These are phyloP conservation scores for Armadillidium nasatum DNA, from an alignment of 1,140 invertebrate species.

Conservation along the genomic window DNA sequence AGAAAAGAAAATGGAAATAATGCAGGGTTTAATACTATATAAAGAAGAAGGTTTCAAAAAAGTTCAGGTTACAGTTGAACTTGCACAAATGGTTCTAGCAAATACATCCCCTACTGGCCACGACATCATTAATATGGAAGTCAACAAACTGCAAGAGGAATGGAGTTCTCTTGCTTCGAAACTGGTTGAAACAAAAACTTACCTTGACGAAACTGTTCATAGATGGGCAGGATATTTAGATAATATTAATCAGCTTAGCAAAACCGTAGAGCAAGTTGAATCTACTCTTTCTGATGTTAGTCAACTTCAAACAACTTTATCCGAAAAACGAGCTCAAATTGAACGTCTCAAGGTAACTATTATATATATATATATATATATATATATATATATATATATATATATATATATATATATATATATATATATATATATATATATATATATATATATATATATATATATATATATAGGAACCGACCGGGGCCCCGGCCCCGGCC, in stretches of 20 bases:
- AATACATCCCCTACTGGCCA: constrained; percentile 86
- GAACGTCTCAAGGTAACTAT: constrained; percentile 69
- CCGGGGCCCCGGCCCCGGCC: too few relatives aligned
- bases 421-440: background rate
- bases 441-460: background rate
- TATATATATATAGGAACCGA: background rate
- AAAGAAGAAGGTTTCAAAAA: constrained; percentile 88
- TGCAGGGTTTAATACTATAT: constrained; percentile 76
- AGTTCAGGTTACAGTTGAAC: constrained; percentile 76
- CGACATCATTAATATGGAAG: constrained; percentile 72
- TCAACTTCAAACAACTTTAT: constrained; percentile 70
- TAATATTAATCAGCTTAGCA: constrained; percentile 77
- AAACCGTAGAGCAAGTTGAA: constrained; percentile 73
- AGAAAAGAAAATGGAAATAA: constrained; percentile 73
- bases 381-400: too few relatives aligned
- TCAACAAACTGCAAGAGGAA: constrained; percentile 78
- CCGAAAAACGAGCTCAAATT: constrained; percentile 76
- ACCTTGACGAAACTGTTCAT: constrained; percentile 81
- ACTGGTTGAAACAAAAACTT: constrained; percentile 82
- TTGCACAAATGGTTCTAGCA: constrained; percentile 83
- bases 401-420: too few relatives aligned
- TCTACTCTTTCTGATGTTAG: constrained; percentile 64
- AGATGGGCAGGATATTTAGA: constrained; percentile 83
- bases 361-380: background rate
- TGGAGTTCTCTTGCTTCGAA: constrained; percentile 80